These are phyloP conservation scores for Aphidoletes aphidimyza DNA, from an alignment of 2,888 invertebrate species.

Conservation along the genomic window DNA sequence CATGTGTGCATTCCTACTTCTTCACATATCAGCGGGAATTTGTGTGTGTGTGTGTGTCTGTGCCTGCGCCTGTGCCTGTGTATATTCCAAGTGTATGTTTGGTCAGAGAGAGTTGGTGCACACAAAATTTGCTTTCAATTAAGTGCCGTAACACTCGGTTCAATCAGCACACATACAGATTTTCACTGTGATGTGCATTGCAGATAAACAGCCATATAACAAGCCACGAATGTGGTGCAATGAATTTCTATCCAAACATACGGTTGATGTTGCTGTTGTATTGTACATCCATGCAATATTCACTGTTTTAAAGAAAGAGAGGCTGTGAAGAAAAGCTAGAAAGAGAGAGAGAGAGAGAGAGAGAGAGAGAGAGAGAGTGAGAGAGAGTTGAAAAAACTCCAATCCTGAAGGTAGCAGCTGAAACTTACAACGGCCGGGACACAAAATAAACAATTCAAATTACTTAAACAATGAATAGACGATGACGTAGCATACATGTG, in stretches of 20 bases:
- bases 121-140: conserved; percentile 36
- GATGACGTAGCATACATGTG: conserved; percentile 35
- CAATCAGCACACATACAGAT: conserved; percentile 38
- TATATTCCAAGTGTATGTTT: no score
- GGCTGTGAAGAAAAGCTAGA: neutral
- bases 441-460: conserved; percentile 54
- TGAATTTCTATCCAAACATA: conserved; percentile 45
- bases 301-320: neutral
- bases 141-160: conserved; percentile 15
- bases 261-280: neutral
- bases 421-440: conserved; percentile 18
- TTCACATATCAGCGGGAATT: conserved; percentile 8
- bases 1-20: neutral
- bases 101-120: neutral
- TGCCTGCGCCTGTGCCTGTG: neutral
- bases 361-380: neutral
- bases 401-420: conserved; percentile 22
- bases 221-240: conserved; percentile 49
- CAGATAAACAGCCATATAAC: conserved; percentile 40
- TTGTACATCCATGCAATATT: conserved; percentile 15
- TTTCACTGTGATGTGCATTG: conserved; percentile 37
- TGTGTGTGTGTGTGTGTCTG: neutral
- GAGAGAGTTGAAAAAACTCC: neutral
- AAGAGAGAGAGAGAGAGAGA: neutral
- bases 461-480: conserved; percentile 53